Conservation (phyloP, 1,140 invertebrate genomes). For the Cotesia chilonis region DNA sequence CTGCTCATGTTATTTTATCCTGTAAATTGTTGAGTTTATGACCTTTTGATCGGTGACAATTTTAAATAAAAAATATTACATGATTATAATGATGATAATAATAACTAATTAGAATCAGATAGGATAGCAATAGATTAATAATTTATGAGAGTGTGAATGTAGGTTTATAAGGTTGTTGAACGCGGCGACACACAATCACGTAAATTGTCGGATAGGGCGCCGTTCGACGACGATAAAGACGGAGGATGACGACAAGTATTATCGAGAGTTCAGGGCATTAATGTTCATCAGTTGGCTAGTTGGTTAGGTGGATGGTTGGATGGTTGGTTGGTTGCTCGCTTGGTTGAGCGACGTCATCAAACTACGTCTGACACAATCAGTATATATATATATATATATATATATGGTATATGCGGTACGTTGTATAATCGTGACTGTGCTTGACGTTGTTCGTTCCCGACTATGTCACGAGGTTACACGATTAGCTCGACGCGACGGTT, state of each 20-base stretch:
- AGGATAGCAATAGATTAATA: background rate
- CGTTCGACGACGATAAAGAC: no score
- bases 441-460: slow-evolving; percentile 17
- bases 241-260: no score
- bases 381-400: background rate
- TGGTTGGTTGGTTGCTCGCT: background rate
- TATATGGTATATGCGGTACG: background rate
- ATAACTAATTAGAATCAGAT: slow-evolving; percentile 11
- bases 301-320: background rate
- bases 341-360: slow-evolving; percentile 16
- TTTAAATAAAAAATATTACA: background rate
- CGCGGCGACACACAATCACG: no score
- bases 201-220: no score
- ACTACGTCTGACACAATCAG: slow-evolving; percentile 24
- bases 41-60: no score
- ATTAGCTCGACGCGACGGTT: slow-evolving; percentile 24
- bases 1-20: no score
- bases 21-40: no score
- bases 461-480: slow-evolving; percentile 31
- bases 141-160: background rate
- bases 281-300: slow-evolving; percentile 5
- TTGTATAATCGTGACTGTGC: slow-evolving; percentile 1
- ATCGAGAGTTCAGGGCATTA: slow-evolving; percentile 2
- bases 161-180: background rate
- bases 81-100: background rate